Base-by-base conservation (phyloP, 2,888 invertebrate species). In the Lasioglossum vierecki region DNA sequence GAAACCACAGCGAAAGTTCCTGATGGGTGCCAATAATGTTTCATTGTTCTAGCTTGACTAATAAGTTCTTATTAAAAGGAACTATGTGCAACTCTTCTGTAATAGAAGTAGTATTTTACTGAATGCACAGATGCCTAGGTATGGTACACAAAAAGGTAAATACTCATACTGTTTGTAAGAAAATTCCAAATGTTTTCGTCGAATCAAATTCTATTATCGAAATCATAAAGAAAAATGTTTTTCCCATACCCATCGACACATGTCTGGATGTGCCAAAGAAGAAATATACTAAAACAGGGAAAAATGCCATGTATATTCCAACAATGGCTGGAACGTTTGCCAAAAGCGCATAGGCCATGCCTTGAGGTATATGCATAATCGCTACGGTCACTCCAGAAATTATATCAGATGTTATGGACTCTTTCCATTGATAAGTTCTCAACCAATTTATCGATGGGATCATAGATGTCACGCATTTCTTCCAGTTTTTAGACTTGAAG, bases 1-100 rank as follows among this genome's bases (percentile, higher is more conserved):
- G 98, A 98, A 30, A 98, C 97, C 2, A 99, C 97, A 15, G 99
- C 98, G 95, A 98, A 98, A 0, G 98, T 98, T 76, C 98, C 96
- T 96, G 83, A 88, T 82, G 76, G 70, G 85, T 89, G 86, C 82
- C 88, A 88, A 88, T 82, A 90, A 89, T 85, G 79, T 90, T 89
- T 83, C 63, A 87, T 85, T 82, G 79, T 87, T 86, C 75, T 87
- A 85, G 22, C 73, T 86, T 86, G 84, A 77, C 72, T 84, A 79
- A 82, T 63, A 86, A 81, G 85, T 88, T 88, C 70, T 77, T 83
- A 81, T 79, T 89, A 88, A 87, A 84, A 72, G 82, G 82, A 84
- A 72, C 86, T 85, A 90, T 85, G 80, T 82, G 74, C 79, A 89
- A 89, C 22, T 82, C 77, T 85, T 87, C 89, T 89, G 89, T 85